Evolutionary conservation across 2,888 invertebrate genomes (phyloP).

Genomic region (Xestia c-nigrum): DNA sequence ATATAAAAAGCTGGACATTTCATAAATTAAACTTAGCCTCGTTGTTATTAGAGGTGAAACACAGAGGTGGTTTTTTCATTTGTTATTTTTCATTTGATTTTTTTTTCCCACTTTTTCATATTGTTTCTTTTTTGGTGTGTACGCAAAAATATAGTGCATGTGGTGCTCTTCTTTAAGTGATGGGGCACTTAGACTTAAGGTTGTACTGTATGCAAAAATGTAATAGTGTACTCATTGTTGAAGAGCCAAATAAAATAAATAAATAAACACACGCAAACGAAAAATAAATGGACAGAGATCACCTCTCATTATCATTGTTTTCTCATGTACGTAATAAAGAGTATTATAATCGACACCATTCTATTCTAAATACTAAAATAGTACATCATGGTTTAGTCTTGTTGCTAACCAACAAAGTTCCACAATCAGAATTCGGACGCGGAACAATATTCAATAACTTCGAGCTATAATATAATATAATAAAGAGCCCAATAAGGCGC

Average conservation of each 20-base stretch:
- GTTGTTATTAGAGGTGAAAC: background rate
- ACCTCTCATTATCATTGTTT: background rate
- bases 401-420: slow-evolving; percentile 18
- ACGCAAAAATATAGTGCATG: too few species aligned
- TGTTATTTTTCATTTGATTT: too few species aligned
- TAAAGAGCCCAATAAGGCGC: slow-evolving; percentile 64
- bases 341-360: background rate
- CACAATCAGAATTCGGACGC: slow-evolving; percentile 17
- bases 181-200: too few species aligned
- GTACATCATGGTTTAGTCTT: slow-evolving; percentile 4
- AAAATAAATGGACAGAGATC: background rate
- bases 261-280: background rate
- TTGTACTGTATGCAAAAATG: too few species aligned
- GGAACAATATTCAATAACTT: slow-evolving; percentile 50
- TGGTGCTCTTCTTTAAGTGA: too few species aligned
- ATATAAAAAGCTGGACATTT: background rate
- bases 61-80: too few species aligned
- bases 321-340: background rate
- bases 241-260: too few species aligned
- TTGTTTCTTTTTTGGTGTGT: too few species aligned
- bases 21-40: background rate
- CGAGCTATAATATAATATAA: slow-evolving; percentile 43
- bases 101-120: too few species aligned
- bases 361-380: slow-evolving; percentile 4
- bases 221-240: too few species aligned